Evolutionary conservation across 2,888 invertebrate genomes (phyloP).

Genomic region (Spatulosminthurus flaviceps): DNA sequence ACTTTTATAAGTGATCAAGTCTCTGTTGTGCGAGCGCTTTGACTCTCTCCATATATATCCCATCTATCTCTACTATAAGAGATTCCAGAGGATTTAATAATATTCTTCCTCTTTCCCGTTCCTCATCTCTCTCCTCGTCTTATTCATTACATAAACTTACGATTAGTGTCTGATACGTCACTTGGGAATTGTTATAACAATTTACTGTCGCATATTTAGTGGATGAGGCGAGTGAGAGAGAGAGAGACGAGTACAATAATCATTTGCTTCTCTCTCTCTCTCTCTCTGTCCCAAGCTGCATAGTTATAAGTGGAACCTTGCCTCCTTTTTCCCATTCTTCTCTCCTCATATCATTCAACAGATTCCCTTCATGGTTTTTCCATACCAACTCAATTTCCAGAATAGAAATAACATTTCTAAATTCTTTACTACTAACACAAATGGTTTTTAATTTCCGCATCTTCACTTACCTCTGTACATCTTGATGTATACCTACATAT

Average conservation of each 20-base stretch:
- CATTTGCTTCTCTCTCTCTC: conserved; percentile 3
- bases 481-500: not conserved
- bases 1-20: not conserved
- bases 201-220: conserved; percentile 18
- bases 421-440: too few relatives aligned
- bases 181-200: conserved; percentile 14
- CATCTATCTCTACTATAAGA: not conserved
- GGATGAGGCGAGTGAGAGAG: conserved; percentile 11
- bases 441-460: too few relatives aligned
- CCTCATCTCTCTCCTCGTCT: conserved; percentile 18
- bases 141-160: conserved; percentile 24
- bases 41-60: not conserved
- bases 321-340: too few relatives aligned
- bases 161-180: conserved; percentile 14
- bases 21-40: not conserved
- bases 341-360: too few relatives aligned
- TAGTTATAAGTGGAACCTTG: not conserved
- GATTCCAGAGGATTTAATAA: conserved; percentile 34
- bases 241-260: too few relatives aligned
- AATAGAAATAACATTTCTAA: too few relatives aligned
- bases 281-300: too few relatives aligned
- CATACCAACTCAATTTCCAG: too few relatives aligned
- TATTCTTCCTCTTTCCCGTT: conserved; percentile 41
- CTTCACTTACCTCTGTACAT: too few relatives aligned
- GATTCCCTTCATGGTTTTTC: too few relatives aligned